Base-by-base conservation (phyloP, 2,797 vertebrate genomes). In the Eurystomus glaucurus region DNA sequence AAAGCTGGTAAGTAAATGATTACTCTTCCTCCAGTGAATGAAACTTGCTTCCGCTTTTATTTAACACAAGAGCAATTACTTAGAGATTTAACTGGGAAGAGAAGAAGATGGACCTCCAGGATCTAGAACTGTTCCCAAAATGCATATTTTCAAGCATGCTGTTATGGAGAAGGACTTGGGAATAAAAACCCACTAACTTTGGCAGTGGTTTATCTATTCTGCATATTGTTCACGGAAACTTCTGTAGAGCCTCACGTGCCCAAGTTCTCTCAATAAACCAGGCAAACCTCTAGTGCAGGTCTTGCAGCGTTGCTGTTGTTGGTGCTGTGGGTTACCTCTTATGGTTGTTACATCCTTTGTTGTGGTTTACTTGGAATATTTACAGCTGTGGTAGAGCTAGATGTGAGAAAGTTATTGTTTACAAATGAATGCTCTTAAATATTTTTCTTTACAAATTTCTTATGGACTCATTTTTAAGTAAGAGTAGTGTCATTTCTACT, bases 161-260 rank as follows among this genome's bases (percentile, higher is more conserved):
- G 5, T 55, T 58, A 61, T 4, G n/a, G 14, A 50, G 12, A 31
- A 60, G 33, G 12, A 22, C 58, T 66, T 62, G 20, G 37, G 45
- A 52, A 74, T n/a, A 28, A 18, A 52, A 39, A 1, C 7, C 9
- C 10, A 2, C 1, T 15, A 4, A 15, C 8, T 39, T 18, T 48
- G 61, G 4, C 31, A n/a, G 25, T 8, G 31, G 5, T 11, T 75
- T 84, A 4, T 20, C 29, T 68, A 2, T 64, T 66, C 37, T 37
- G 37, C 37, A 37, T 37, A 37, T 37, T 37, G 37, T 37, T 37
- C 26, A 22, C 0, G 1, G 20, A 17, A 66, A 4, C 10, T 54
- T 60, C 19, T 14, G 7, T 28, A 18, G 68, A 55, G 31, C 48
- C 46, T 28, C 28, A 29, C 5, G 25, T 23, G 39, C 29, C 77